These are phyloP conservation scores for Thera britannica DNA, from an alignment of 2,888 invertebrate genomes.

Conservation along the genomic window DNA sequence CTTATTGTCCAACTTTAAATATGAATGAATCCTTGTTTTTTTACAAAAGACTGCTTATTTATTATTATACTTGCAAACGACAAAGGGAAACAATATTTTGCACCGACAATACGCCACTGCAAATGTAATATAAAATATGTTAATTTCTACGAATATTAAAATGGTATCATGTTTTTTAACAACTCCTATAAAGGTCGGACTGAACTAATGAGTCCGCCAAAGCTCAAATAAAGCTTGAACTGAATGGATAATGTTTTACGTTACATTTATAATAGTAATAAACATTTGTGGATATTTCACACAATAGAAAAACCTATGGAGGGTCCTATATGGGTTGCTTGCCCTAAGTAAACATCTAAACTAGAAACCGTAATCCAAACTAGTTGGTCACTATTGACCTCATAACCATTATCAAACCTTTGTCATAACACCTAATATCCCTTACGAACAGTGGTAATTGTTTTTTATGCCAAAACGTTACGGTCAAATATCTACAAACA, in stretches of 20 bases:
- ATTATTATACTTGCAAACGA: constrained; percentile 19
- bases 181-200: too few species aligned
- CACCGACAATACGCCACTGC: too few species aligned
- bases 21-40: constrained; percentile 7
- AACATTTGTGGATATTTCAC: too few species aligned
- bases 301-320: too few species aligned
- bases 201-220: too few species aligned
- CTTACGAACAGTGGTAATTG: constrained; percentile 4
- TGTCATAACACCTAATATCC: constrained; percentile 16
- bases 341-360: background rate
- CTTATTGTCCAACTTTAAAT: constrained; percentile 29
- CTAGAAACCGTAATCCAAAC: background rate
- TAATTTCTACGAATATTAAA: too few species aligned
- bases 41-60: constrained; percentile 23
- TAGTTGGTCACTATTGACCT: constrained; percentile 1
- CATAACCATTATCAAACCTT: constrained; percentile 6
- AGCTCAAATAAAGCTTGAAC: too few species aligned
- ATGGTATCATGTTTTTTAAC: too few species aligned
- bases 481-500: constrained; percentile 17
- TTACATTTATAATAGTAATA: too few species aligned
- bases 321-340: background rate
- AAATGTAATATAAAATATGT: too few species aligned
- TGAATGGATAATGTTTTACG: too few species aligned
- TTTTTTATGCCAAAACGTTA: constrained; percentile 8
- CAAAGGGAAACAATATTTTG: background rate